Base-by-base conservation (phyloP, 1,140 invertebrate species). In the Cotesia glomerata region DNA sequence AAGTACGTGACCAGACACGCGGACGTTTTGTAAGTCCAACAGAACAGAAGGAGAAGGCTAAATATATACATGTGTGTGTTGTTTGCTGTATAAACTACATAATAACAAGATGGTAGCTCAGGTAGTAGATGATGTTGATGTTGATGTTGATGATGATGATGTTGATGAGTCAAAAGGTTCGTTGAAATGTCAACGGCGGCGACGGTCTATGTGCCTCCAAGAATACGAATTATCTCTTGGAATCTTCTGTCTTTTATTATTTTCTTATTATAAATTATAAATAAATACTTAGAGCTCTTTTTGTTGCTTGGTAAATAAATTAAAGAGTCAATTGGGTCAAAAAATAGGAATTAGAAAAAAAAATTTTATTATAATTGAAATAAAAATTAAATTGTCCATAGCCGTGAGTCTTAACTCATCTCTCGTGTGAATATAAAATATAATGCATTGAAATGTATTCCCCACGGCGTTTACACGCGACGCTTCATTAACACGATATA, bases 371-470 rank as follows among this genome's bases (percentile, higher is more conserved):
- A 45, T 45, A 45, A 45, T 11, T 45, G 2, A 45, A 45, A 45
- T 2, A 45, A 45, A 45, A 7, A 45, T 45, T 9, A 45, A 45
- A 45, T 45, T 8, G 39, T 45, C 39, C 39, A 45, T 45, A 45
- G 7, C 39, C 39, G 26, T 3, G 3, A 45, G 39, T 45, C 39
- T 45, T 45, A 45, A 45, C 39, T 45, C 39, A 45, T 45, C 8
- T 45, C 39, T 45, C 39, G 39, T 45, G 39, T 45, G 39, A 45
- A 45, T 45, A 45, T 45, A 45, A 45, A 9, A 18, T 63, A 59
- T 82, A 81, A 82, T 81, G 73, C 75, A 82, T 82, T 82, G 77
- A 83, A 82, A 83, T 82, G 75, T 83, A 83, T 82, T 82, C 80
- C 58, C 63, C 58, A 58, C 69, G 79, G 71, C 77, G 75, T 81